Conservation (phyloP, 2,888 invertebrate species). For the Lutraria lutraria region DNA sequence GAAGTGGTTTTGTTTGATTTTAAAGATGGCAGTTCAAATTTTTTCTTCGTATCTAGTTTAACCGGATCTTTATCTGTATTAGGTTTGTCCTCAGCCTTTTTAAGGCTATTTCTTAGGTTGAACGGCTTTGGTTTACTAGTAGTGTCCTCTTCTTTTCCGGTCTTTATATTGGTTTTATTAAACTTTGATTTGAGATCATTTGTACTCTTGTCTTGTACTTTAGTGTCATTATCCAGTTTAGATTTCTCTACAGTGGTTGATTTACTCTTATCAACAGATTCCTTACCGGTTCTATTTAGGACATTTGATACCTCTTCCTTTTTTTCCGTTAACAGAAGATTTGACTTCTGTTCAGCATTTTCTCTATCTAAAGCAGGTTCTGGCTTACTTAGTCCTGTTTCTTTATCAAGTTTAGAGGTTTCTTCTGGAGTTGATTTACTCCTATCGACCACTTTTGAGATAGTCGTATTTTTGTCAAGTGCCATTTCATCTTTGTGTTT, state of each 20-base stretch:
- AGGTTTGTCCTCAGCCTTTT: conserved; percentile 38
- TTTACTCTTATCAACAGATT: not conserved
- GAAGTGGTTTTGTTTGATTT: conserved; percentile 37
- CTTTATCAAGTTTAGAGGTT: too few species aligned
- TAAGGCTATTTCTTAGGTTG: conserved; percentile 42
- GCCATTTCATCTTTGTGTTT: too few species aligned
- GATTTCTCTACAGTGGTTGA: not conserved
- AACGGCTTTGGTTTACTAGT: conserved; percentile 13
- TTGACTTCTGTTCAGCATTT: not conserved
- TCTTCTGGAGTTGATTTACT: too few species aligned
- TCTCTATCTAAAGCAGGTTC: not conserved
- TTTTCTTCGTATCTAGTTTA: conserved; percentile 41
- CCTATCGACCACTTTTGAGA: too few species aligned
- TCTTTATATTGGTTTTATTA: conserved; percentile 23
- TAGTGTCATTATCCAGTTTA: not conserved
- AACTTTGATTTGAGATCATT: conserved; percentile 40
- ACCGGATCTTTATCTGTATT: conserved; percentile 24
- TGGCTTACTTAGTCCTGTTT: too few species aligned
- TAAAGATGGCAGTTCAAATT: conserved; percentile 40
- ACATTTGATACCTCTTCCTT: not conserved
- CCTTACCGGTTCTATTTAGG: not conserved
- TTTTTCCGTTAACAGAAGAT: not conserved
- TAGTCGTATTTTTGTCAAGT: too few species aligned
- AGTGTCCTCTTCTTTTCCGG: conserved; percentile 34
- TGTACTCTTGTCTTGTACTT: conserved; percentile 5